phyloP scores from a whole-genome alignment of 2,888 invertebrate genomes.

The Netelia virgata region DNA sequence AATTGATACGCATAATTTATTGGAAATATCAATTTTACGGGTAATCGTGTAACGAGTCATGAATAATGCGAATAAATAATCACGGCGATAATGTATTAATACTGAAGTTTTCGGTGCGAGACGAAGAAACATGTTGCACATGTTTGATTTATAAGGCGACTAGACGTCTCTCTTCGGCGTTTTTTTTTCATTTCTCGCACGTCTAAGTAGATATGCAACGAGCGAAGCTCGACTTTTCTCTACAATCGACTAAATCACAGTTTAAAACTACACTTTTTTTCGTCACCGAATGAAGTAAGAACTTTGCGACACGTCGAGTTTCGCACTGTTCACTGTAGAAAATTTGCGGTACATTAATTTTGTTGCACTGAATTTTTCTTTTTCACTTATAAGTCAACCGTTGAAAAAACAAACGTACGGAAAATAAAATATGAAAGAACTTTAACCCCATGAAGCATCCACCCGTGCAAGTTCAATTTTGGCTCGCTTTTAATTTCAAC shows the following conservation, averaged over 20 bases:
- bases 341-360: background rate
- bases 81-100: slow-evolving; percentile 29
- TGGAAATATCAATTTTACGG: background rate
- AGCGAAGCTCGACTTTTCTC: slow-evolving; percentile 8
- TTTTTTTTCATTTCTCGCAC: background rate
- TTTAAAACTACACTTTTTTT: slow-evolving; percentile 58
- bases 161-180: slow-evolving; percentile 7
- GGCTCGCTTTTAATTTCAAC: background rate
- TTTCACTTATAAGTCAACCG: background rate
- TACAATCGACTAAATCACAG: slow-evolving; percentile 63
- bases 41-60: background rate
- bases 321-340: slow-evolving; percentile 6
- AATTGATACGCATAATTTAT: slow-evolving; percentile 16
- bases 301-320: background rate
- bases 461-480: background rate
- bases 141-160: background rate
- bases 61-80: slow-evolving; percentile 9
- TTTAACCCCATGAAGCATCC: background rate
- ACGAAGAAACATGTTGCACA: slow-evolving; percentile 10
- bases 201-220: slow-evolving; percentile 1
- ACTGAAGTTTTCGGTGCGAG: background rate
- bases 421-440: background rate
- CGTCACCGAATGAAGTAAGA: background rate
- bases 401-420: background rate
- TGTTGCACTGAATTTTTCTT: background rate